Evolutionary conservation across 2,113 vertebrate genomes (phyloP).

Genomic region (Phyllostomus discolor): DNA sequence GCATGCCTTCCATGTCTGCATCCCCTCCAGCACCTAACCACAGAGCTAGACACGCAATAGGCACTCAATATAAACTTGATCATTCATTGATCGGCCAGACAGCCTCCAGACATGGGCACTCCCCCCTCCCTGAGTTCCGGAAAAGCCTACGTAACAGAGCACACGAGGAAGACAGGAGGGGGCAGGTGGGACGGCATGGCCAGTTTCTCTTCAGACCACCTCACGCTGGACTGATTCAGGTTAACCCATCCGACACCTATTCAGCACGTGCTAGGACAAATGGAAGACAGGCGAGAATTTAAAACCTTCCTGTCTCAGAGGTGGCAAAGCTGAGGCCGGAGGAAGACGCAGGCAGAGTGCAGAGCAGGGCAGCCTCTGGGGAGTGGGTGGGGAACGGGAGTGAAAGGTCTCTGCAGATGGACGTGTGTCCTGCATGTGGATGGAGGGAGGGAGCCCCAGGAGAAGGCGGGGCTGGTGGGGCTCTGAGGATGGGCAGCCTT

Average conservation of each 20-base stretch:
- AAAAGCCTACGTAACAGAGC: background rate
- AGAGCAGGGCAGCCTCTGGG: background rate
- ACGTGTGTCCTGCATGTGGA: accelerated
- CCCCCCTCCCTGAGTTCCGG: background rate
- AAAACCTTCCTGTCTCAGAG: background rate
- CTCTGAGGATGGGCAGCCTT: background rate
- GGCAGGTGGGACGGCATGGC: background rate
- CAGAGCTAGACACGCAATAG: background rate
- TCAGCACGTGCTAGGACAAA: background rate
- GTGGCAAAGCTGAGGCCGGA: background rate
- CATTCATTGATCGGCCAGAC: background rate
- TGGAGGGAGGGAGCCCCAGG: background rate
- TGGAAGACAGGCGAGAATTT: background rate
- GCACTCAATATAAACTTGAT: slow-evolving; percentile 42
- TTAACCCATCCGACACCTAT: background rate
- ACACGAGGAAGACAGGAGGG: background rate
- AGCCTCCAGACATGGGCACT: background rate
- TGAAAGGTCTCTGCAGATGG: accelerated
- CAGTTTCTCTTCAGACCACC: background rate
- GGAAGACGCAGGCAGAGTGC: background rate
- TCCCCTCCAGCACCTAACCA: background rate
- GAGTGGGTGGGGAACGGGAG: no score
- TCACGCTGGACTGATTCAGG: background rate
- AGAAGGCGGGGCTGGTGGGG: background rate
- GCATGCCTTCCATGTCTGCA: background rate